Evolutionary conservation across 2,113 vertebrate species (phyloP).

Genomic region (Cnemophilus loriae): DNA sequence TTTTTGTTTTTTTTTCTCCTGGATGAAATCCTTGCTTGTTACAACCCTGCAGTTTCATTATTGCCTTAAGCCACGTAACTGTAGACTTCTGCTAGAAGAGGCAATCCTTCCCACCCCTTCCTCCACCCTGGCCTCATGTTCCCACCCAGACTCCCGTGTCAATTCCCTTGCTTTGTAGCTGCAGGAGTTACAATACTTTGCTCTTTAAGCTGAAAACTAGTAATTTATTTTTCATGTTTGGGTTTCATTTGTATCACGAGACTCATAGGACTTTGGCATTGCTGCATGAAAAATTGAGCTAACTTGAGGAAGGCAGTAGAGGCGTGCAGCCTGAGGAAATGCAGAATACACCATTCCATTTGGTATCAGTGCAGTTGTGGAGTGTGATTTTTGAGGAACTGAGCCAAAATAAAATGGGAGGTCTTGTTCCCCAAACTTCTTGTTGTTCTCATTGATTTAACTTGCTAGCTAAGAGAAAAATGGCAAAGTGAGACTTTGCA

Average conservation of each 20-base stretch:
- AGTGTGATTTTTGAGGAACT: neutral
- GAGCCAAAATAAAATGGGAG: neutral
- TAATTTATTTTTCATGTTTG: neutral
- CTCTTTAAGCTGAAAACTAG: neutral
- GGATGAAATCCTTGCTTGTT: neutral
- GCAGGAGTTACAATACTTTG: neutral
- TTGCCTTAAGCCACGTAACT: neutral
- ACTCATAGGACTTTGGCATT: neutral
- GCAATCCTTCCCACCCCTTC: neutral
- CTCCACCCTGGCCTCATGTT: neutral
- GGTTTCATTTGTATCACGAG: neutral
- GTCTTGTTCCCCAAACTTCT: neutral
- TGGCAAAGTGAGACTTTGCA: neutral
- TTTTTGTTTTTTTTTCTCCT: neutral
- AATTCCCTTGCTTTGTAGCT: neutral
- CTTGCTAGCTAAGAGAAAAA: neutral
- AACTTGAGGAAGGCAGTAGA: neutral
- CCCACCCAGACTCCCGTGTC: fast-evolving
- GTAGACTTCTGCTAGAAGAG: neutral
- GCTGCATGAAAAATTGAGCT: neutral
- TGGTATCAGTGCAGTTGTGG: neutral
- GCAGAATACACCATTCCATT: neutral
- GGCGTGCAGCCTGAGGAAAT: neutral
- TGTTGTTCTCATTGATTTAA: neutral
- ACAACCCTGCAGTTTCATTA: neutral